Percentiles rank a stretch among this genome's conserved stretches.
Evolutionary conservation across 2,888 invertebrate species (phyloP).

Genomic region (Serrognathus titanus): DNA sequence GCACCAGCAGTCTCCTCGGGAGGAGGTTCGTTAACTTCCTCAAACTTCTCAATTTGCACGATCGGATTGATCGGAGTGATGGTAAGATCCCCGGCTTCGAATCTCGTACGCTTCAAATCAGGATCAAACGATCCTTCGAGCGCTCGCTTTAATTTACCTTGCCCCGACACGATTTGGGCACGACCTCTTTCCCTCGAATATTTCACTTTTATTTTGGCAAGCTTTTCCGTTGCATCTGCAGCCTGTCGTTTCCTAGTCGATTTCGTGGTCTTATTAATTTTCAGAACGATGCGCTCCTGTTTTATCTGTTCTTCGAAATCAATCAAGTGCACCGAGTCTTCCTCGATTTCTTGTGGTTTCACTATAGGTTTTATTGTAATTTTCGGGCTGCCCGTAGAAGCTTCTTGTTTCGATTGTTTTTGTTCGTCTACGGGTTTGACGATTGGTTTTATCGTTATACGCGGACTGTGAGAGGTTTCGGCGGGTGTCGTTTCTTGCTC

Average conservation of each 20-base stretch:
- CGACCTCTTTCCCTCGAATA: constrained; percentile 50
- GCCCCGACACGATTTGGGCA: constrained; percentile 42
- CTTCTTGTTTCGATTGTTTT: constrained; percentile 14
- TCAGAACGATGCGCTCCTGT: constrained; percentile 56
- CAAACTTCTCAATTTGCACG: neutral
- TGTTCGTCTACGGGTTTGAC: constrained; percentile 21
- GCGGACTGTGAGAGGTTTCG: constrained; percentile 25
- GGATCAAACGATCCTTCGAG: constrained; percentile 10
- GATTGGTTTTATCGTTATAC: constrained; percentile 43
- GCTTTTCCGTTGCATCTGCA: constrained; percentile 42
- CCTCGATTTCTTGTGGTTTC: constrained; percentile 25
- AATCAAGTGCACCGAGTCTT: constrained; percentile 30
- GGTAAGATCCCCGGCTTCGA: constrained; percentile 23
- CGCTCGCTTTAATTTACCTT: constrained; percentile 17
- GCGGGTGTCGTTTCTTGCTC: neutral
- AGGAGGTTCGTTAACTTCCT: neutral
- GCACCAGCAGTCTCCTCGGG: neutral
- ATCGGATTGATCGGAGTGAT: constrained; percentile 19
- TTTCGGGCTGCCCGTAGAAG: constrained; percentile 25
- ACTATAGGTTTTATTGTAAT: constrained; percentile 34
- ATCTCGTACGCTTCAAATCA: constrained; percentile 21
- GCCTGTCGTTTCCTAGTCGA: constrained; percentile 36
- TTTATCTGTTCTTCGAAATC: constrained; percentile 42
- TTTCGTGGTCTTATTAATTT: constrained; percentile 59
- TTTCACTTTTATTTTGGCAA: constrained; percentile 55